Conservation (phyloP, 2,797 vertebrate species). For the Channa striata region DNA sequence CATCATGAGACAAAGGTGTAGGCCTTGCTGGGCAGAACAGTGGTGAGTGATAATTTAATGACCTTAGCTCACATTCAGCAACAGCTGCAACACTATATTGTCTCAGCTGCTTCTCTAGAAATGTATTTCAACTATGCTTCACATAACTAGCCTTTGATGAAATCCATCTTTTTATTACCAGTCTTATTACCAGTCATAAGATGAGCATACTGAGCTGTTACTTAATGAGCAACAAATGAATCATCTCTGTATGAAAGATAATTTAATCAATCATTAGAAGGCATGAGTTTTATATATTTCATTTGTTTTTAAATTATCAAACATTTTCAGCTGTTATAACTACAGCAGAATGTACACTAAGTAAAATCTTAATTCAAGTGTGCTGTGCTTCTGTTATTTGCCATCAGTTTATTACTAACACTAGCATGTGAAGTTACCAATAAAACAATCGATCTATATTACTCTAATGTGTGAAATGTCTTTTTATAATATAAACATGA, state of each 20-base stretch:
- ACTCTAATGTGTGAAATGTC: too few relatives aligned
- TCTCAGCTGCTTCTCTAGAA: conserved; percentile 27
- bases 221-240: conserved; percentile 11
- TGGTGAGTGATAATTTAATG: conserved; percentile 61
- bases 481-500: too few relatives aligned
- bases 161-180: too few relatives aligned
- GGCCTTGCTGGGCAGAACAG: conserved; percentile 32
- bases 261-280: not conserved
- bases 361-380: not conserved
- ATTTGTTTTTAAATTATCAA: not conserved
- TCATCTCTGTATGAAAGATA: not conserved
- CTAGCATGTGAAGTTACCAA: too few relatives aligned
- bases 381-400: too few relatives aligned
- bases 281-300: not conserved
- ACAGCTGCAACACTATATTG: conserved; percentile 63
- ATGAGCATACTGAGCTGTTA: not conserved
- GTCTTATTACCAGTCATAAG: conserved; percentile 25
- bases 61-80: conserved; percentile 49
- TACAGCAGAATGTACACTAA: not conserved
- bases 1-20: conserved; percentile 53
- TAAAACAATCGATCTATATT: too few relatives aligned
- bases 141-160: conserved; percentile 29
- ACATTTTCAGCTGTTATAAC: not conserved
- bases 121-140: conserved; percentile 17
- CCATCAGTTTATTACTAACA: too few relatives aligned